Percentiles rank a stretch among this genome's conserved stretches.
Conservation (phyloP, 53 echinoderm and acorn worm genomes). For the Antedon mediterranea region DNA sequence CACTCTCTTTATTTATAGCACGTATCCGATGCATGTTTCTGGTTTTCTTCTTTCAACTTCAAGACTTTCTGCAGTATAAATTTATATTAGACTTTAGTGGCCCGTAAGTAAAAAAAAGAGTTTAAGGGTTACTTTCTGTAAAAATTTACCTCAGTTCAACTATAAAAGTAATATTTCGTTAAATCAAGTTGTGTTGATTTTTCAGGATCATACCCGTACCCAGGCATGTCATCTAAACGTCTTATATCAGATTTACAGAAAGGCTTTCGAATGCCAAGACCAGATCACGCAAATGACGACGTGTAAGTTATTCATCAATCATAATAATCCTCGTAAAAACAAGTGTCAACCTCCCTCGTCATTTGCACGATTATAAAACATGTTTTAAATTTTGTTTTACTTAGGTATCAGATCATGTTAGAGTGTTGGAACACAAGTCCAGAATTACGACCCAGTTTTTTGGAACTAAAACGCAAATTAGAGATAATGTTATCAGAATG, state of each 20-base stretch:
- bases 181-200: not conserved
- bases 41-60: no score
- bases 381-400: not conserved
- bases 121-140: no score
- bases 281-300: constrained; percentile 59
- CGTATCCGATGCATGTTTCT: no score
- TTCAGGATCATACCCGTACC: constrained; percentile 64
- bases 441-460: constrained; percentile 32
- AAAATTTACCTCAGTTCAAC: no score
- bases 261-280: constrained; percentile 52
- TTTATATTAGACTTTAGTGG: no score
- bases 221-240: constrained; percentile 57
- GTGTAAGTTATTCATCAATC: constrained; percentile 37
- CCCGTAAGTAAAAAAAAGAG: no score
- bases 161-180: no score
- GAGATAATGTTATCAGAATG: constrained; percentile 62
- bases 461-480: constrained; percentile 32
- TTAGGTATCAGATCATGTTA: constrained; percentile 50
- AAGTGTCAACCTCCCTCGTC: no score
- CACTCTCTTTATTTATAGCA: no score
- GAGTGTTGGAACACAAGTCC: constrained; percentile 53
- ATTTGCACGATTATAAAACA: no score
- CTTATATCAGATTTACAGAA: constrained; percentile 50
- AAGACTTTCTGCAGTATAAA: no score
- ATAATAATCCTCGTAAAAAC: no score